These are phyloP conservation scores for Amia ocellicauda DNA, from an alignment of 2,113 vertebrate species.

Conservation along the genomic window DNA sequence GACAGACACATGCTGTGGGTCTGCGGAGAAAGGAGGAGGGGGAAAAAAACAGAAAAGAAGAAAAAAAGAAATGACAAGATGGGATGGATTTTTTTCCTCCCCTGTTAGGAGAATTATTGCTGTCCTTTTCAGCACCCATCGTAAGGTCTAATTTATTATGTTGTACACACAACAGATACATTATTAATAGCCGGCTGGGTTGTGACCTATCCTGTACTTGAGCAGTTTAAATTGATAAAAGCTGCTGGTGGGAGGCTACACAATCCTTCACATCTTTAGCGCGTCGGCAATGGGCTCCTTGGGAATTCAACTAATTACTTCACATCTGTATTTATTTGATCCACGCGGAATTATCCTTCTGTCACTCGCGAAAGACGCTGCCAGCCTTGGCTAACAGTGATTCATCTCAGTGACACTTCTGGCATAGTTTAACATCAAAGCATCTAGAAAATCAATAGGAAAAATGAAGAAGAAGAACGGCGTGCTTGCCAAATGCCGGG, in stretches of 20 bases:
- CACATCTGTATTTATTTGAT: constrained; percentile 99
- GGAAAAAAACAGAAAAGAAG: too few relatives aligned
- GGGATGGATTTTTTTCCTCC: not conserved
- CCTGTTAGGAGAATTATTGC: constrained; percentile 19
- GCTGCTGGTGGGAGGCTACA: constrained; percentile 85
- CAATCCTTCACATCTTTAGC: constrained; percentile 95
- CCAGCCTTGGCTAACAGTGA: constrained; percentile 86
- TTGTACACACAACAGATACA: constrained; percentile 79
- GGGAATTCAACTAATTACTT: constrained; percentile 99
- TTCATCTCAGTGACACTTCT: constrained; percentile 93
- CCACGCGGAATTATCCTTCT: constrained; percentile 97
- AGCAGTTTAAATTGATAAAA: constrained; percentile 98
- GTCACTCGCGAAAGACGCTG: constrained; percentile 90
- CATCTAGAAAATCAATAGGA: constrained; percentile 84
- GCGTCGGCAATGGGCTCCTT: constrained; percentile 88
- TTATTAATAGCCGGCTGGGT: constrained; percentile 91
- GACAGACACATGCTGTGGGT: constrained; percentile 78
- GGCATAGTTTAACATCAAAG: constrained; percentile 83
- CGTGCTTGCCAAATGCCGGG: constrained; percentile 23
- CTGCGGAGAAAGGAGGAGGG: too few relatives aligned
- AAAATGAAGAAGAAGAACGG: constrained; percentile 61
- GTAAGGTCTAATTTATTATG: constrained; percentile 75
- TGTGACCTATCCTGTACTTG: constrained; percentile 92
- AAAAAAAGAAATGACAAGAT: not conserved
- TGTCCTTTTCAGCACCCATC: constrained; percentile 31